Conservation (phyloP, 2,888 invertebrate species). For the Macaria notata region DNA sequence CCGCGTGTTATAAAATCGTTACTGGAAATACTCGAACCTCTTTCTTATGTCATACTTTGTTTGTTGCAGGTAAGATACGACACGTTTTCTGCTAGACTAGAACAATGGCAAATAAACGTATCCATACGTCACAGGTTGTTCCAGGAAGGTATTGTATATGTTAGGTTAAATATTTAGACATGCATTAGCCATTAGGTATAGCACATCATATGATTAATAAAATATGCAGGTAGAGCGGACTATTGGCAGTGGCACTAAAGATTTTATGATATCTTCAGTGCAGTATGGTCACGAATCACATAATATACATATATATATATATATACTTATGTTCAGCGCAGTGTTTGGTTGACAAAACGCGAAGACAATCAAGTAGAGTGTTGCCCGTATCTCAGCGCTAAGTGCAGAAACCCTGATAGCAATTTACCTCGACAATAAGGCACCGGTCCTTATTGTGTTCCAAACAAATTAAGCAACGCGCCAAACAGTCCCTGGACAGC, state of each 20-base stretch:
- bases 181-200: neutral
- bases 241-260: too few species aligned
- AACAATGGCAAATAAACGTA: slow-evolving; percentile 17
- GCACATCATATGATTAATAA: neutral
- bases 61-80: slow-evolving; percentile 44
- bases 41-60: slow-evolving; percentile 27
- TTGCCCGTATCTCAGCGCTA: too few species aligned
- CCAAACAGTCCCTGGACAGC: slow-evolving; percentile 19
- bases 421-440: too few species aligned
- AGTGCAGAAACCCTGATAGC: too few species aligned
- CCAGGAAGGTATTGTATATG: neutral
- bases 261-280: too few species aligned
- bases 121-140: neutral
- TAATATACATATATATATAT: neutral
- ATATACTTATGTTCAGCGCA: slow-evolving; percentile 12
- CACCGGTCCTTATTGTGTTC: slow-evolving; percentile 23
- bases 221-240: too few species aligned
- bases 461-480: slow-evolving; percentile 30
- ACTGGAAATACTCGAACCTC: slow-evolving; percentile 12
- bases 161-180: too few species aligned
- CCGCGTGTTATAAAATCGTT: slow-evolving; percentile 18
- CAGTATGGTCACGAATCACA: too few species aligned
- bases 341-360: neutral
- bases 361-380: too few species aligned
- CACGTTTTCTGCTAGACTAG: slow-evolving; percentile 17